A percentile compares a stretch with the other conserved stretches of the same genome.
These are phyloP conservation scores for Vespertilio murinus DNA, from an alignment of 2,797 vertebrate species.

Conservation along the genomic window DNA sequence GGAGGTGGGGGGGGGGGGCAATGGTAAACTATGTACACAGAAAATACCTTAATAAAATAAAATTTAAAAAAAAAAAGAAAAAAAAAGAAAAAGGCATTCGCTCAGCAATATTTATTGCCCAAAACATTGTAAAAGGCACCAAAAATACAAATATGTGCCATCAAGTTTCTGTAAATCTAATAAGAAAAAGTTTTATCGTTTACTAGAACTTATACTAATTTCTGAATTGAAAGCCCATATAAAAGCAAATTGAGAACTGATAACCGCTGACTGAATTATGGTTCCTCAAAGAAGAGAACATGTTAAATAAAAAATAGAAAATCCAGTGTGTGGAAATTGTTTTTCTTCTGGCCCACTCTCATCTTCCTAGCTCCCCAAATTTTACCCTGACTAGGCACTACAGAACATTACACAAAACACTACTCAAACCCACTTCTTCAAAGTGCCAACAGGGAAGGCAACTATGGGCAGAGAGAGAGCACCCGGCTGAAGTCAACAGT, in stretches of 20 bases:
- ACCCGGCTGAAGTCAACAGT: neutral
- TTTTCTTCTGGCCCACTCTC: neutral
- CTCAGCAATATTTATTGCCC: neutral
- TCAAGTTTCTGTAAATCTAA: neutral
- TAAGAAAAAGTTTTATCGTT: neutral
- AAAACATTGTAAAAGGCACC: neutral
- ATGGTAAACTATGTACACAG: too few species aligned
- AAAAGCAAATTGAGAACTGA: conserved; percentile 27
- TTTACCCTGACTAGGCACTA: neutral
- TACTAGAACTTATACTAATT: neutral
- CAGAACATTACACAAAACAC: neutral
- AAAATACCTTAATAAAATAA: too few species aligned
- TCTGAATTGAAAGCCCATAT: neutral
- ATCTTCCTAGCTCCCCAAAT: neutral
- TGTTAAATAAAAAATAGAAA: neutral
- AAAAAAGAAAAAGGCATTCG: neutral
- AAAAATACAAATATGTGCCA: neutral
- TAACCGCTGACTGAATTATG: neutral
- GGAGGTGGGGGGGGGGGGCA: too few species aligned
- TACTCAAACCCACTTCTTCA: neutral
- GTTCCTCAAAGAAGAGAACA: neutral
- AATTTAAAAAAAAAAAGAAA: too few species aligned
- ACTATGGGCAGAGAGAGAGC: neutral
- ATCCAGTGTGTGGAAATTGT: neutral
- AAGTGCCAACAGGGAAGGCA: neutral